Evolutionary conservation across 2,113 vertebrate species (phyloP), one percentile per base, ranked within the genome.

Genomic region (Takifugu bimaculatus): DNA sequence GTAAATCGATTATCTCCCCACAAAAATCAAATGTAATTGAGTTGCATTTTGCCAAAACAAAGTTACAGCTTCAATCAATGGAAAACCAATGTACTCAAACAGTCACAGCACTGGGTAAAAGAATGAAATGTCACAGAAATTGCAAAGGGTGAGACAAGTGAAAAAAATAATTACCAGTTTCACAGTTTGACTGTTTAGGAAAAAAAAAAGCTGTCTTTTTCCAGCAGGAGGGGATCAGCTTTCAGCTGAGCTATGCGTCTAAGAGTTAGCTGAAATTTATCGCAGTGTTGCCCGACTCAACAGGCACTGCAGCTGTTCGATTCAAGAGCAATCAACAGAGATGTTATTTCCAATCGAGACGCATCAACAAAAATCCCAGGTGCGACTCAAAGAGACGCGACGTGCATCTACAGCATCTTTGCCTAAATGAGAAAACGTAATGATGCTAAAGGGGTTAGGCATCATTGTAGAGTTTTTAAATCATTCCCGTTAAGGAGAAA

Each of bases 21-120:
- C 29, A 77, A 57, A 77, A 78, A 75, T 72, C 67, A 57, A 76
- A 57, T 54, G 13, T 74, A 75, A 81, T 59, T 3, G 4, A 80
- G 61, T 78, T 73, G 58, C 51, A 39, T 64, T 59, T 39, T 60
- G 27, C 62, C 42, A 42, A 76, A 76, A 75, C 62, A 65, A 74
- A 84, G 79, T 70, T 57, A 77, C 52, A 6, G 15, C 52, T 6
- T 20, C 68, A 70, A 86, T 82, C 79, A 63, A 86, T 78, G 57
- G 66, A 68, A 77, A 79, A 60, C 43, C 48, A 70, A 79, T 80
- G 66, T 58, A 73, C 71, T 81, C 42, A 6, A 5, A 57, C 57
- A 64, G 60, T 51, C 28, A 26, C 53, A 65, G 54, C 58, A 50
- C 26, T 32, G 29, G 53, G 7, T 49, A 60, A 27, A 63, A 43